A percentile compares a stretch with the other conserved stretches of the same genome.
Conservation (phyloP, 1,140 invertebrate species). For the Ylistrum balloti region DNA sequence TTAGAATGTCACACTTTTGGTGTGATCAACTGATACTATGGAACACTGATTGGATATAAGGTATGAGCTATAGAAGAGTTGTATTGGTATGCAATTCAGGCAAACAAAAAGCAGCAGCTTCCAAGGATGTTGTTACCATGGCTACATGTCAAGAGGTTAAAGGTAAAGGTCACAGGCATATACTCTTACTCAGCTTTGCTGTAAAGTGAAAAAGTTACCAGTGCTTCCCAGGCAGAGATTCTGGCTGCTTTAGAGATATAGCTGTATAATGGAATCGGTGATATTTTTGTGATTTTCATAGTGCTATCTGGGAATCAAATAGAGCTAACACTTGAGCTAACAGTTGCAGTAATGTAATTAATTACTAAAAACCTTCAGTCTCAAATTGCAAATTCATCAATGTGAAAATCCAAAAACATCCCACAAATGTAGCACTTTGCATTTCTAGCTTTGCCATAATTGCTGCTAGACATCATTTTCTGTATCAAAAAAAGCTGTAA, state of each 20-base stretch:
- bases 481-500: background rate
- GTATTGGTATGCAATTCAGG: background rate
- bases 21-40: no score
- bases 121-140: slow-evolving; percentile 17
- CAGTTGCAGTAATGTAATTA: background rate
- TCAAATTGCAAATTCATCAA: background rate
- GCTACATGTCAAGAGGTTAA: background rate
- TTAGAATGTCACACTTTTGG: no score
- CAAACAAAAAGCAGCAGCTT: background rate
- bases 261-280: background rate
- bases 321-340: no score
- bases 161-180: background rate
- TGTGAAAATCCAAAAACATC: background rate
- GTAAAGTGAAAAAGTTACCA: background rate
- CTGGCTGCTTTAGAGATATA: slow-evolving; percentile 13
- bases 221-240: background rate
- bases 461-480: background rate
- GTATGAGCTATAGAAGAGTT: background rate
- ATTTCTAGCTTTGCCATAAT: background rate
- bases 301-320: no score
- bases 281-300: background rate
- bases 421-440: background rate
- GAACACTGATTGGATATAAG: no score
- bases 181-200: background rate
- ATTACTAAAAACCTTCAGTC: background rate